Base-by-base conservation (phyloP, 2,113 vertebrate species). In the Phylloscopus trochilus region DNA sequence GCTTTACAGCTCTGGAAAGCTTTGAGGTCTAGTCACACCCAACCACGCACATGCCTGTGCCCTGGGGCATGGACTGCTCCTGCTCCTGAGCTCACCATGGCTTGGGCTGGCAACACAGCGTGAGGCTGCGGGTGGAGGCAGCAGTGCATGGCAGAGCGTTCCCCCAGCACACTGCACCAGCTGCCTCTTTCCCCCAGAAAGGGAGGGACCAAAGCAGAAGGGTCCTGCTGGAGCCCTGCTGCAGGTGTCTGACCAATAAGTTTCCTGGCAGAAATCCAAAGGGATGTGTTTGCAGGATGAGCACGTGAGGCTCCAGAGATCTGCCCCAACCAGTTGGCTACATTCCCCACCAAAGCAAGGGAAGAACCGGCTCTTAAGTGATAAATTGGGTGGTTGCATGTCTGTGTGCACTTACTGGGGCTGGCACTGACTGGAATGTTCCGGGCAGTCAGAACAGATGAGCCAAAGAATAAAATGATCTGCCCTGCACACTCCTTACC, bases 31-130 rank as follows among this genome's bases (percentile, higher is more conserved):
- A 3, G 69, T 78, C 64, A 51, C 31, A 47, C 47, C 62, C 11
- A 35, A 52, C 35, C 66, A 35, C n/a, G 3, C 0, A 4, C 6
- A 1, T 7, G 20, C 33, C 46, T 4, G 6, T 44, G 59, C 28
- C 24, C 6, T 16, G 33, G 20, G 17, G 30, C 55, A 33, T 0
- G 0, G 37, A 2, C 56, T 37, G 47, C 43, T 85, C 60, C 81
- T 66, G 55, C 64, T 76, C n/a, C 70, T 67, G 51, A 53, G 46
- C 51, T 86, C 30, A 3, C 15, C 37, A 2, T 16, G 15, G n/a
- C 35, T 35, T 13, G 21, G 37, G 35, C 35, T 67, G 37, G 43
- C 64, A 62, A 1, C 76, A 2, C 14, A 55, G 43, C 44, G 28
- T 0, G 0, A 53, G 26, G 59, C 68, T 18, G 10, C 27, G 33